These are phyloP conservation scores for Corvus moneduloides DNA, from an alignment of 2,113 vertebrate genomes.

Conservation along the genomic window DNA sequence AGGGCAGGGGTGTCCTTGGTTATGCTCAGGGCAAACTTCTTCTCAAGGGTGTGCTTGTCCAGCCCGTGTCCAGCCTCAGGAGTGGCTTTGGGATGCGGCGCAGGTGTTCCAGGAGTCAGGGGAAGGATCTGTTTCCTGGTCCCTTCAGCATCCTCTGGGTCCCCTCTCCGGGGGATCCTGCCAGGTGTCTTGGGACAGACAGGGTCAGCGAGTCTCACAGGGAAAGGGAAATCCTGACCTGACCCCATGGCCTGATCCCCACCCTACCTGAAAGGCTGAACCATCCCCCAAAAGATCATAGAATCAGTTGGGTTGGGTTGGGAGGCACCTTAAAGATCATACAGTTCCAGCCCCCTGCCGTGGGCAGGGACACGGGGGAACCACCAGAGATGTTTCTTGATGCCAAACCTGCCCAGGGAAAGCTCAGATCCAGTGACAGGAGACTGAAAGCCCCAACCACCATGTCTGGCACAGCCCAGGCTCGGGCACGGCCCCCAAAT, in stretches of 20 bases:
- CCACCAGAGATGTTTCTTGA: neutral
- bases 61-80: neutral
- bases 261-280: neutral
- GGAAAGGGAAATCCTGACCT: neutral
- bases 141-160: neutral
- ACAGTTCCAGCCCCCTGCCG: neutral
- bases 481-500: neutral
- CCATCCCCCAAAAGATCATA: rapidly evolving
- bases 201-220: rapidly evolving
- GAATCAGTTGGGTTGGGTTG: neutral
- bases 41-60: neutral
- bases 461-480: rapidly evolving
- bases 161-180: neutral
- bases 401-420: neutral
- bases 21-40: neutral
- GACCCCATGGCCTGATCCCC: rapidly evolving
- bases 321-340: too few species aligned
- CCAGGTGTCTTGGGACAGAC: neutral
- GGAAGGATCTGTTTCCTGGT: neutral
- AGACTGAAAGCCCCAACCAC: neutral
- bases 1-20: neutral
- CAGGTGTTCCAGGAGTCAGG: neutral
- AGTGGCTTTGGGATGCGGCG: rapidly evolving
- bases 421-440: neutral
- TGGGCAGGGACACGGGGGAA: neutral